Conservation (phyloP, 2,888 invertebrate genomes). For the Drymonia ruficornis region DNA sequence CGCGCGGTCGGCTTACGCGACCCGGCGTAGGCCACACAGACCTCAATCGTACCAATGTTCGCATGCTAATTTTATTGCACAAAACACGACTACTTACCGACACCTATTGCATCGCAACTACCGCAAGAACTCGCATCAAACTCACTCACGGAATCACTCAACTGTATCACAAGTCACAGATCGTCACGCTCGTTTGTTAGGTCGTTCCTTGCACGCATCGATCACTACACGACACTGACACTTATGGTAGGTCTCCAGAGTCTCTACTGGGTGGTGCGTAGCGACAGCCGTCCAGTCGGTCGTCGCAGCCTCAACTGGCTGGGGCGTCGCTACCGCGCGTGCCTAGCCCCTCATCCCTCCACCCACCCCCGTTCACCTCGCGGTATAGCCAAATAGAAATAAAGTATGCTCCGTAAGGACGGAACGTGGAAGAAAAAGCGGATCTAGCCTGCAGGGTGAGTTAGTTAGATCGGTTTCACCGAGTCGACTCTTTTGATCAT, state of each 20-base stretch:
- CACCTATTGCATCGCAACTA: conserved; percentile 53
- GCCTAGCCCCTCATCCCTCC: conserved; percentile 63
- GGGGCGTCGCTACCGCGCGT: conserved; percentile 81
- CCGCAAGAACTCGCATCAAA: conserved; percentile 57
- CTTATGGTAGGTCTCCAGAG: conserved; percentile 60
- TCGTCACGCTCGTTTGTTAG: conserved; percentile 52
- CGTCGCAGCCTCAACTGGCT: conserved; percentile 80
- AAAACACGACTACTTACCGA: conserved; percentile 66
- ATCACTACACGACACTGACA: conserved; percentile 74
- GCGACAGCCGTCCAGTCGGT: conserved; percentile 59
- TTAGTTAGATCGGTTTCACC: conserved; percentile 39
- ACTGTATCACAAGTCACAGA: conserved; percentile 73
- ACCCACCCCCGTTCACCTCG: conserved; percentile 69
- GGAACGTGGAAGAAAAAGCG: conserved; percentile 73
- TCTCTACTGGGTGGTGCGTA: conserved; percentile 45
- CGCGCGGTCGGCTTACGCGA: conserved; percentile 8
- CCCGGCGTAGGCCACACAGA: conserved; percentile 19
- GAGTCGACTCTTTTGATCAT: conserved; percentile 26
- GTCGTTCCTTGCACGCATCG: conserved; percentile 64
- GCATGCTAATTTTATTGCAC: conserved; percentile 60
- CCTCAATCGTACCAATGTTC: conserved; percentile 36
- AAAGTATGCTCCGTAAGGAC: conserved; percentile 80
- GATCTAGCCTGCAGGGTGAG: conserved; percentile 59
- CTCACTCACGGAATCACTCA: conserved; percentile 60
- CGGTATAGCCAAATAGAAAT: conserved; percentile 81